phyloP scores from a whole-genome alignment of 92 coral and sea anemone species.

The Pocillopora grandis region DNA sequence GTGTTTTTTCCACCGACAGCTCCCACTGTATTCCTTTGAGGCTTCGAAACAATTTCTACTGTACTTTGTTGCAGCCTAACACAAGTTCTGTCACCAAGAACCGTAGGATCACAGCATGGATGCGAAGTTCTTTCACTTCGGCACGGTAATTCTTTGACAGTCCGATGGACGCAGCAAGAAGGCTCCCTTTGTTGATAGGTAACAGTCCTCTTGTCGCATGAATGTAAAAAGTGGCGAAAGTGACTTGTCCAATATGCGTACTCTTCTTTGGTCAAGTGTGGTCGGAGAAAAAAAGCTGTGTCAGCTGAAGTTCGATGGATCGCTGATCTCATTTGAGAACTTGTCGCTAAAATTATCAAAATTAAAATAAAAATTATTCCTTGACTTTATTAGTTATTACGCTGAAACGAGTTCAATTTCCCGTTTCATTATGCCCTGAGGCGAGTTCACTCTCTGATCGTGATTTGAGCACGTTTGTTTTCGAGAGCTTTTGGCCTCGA shows the following conservation, averaged over 20 bases:
- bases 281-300: slow-evolving; percentile 22
- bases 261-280: slow-evolving; percentile 34
- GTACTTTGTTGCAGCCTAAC: neutral
- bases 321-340: neutral
- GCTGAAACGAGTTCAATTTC: too few species aligned
- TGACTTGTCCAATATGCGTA: slow-evolving; percentile 29
- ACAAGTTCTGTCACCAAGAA: neutral
- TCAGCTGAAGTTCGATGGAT: neutral
- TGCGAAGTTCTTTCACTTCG: neutral
- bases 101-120: neutral
- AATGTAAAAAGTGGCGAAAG: neutral
- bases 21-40: too few species aligned
- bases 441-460: too few species aligned
- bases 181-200: slow-evolving; percentile 13
- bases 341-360: too few species aligned
- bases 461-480: too few species aligned
- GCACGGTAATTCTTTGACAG: neutral
- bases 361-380: too few species aligned
- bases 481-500: too few species aligned
- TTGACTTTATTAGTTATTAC: too few species aligned
- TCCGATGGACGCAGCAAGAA: neutral
- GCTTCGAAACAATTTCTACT: neutral
- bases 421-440: too few species aligned
- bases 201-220: neutral
- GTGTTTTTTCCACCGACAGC: too few species aligned